These are phyloP conservation scores for Pangasius djambal DNA, from an alignment of 2,797 vertebrate species.

Conservation along the genomic window DNA sequence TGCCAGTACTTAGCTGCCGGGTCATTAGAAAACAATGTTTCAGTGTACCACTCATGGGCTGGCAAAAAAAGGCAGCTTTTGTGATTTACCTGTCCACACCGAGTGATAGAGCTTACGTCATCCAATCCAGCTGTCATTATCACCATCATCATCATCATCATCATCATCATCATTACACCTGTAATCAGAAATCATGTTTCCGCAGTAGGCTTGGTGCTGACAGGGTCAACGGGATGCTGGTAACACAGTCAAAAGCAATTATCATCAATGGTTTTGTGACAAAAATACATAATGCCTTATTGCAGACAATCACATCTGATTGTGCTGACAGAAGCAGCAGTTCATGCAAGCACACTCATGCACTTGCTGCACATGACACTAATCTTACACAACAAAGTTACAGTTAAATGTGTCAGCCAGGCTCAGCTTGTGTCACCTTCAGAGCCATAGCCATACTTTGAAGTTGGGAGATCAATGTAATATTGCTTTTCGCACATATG, in stretches of 20 bases:
- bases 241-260: conserved; percentile 53
- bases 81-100: neutral
- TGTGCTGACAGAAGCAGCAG: conserved; percentile 46
- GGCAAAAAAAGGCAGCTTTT: neutral
- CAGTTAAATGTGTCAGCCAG: conserved; percentile 12
- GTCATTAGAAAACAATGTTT: neutral
- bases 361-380: conserved; percentile 14
- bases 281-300: conserved; percentile 42
- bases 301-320: conserved; percentile 50
- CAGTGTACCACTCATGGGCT: neutral
- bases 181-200: conserved; percentile 42
- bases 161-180: conserved; percentile 37
- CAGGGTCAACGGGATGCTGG: conserved; percentile 48
- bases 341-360: conserved; percentile 28
- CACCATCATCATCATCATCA: conserved; percentile 31
- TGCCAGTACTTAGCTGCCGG: conserved; percentile 6
- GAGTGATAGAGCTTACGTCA: conserved; percentile 9
- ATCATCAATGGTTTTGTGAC: conserved; percentile 59
- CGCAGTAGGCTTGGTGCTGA: conserved; percentile 26
- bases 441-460: conserved; percentile 12
- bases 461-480: neutral
- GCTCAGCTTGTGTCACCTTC: neutral
- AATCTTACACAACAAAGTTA: conserved; percentile 28
- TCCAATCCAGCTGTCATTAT: conserved; percentile 17
- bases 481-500: neutral